Evolutionary conservation across 1,140 invertebrate genomes (phyloP).

Genomic region (Plodia interpunctella): DNA sequence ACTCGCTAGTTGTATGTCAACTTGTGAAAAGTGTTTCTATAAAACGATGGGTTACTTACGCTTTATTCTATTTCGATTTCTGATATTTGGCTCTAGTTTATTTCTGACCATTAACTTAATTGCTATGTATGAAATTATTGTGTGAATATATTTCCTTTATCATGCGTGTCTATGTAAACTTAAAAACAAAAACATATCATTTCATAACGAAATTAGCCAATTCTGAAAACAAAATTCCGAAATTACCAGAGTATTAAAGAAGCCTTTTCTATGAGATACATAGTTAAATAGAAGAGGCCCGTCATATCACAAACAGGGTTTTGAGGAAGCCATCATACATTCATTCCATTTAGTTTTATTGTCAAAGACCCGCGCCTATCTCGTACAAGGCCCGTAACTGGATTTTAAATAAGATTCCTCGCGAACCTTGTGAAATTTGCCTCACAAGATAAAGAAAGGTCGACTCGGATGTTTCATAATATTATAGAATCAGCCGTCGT

Average conservation of each 20-base stretch:
- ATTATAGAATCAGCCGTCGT: conserved; percentile 55
- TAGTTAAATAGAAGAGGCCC: conserved; percentile 39
- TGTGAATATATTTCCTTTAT: neutral
- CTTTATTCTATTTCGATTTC: neutral
- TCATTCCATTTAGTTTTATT: conserved; percentile 76
- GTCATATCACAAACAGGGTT: conserved; percentile 60
- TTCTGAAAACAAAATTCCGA: conserved; percentile 29
- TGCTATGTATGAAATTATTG: neutral
- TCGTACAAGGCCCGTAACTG: conserved; percentile 57
- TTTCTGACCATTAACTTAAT: neutral
- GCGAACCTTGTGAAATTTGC: conserved; percentile 63
- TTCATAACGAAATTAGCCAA: conserved; percentile 31
- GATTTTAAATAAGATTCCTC: conserved; percentile 74
- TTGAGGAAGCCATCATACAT: conserved; percentile 65
- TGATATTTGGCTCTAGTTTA: conserved; percentile 8
- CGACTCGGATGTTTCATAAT: conserved; percentile 53
- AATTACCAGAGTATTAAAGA: conserved; percentile 48
- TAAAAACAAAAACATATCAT: conserved; percentile 11
- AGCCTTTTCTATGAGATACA: conserved; percentile 50
- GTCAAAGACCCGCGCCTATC: conserved; percentile 69
- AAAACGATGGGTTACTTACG: neutral
- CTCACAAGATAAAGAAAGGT: conserved; percentile 72
- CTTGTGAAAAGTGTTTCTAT: neutral
- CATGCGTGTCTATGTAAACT: too few species aligned
- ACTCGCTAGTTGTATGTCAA: neutral